Evolutionary conservation across 2,113 vertebrate species (phyloP).

Genomic region (Lipophrys pholis): DNA sequence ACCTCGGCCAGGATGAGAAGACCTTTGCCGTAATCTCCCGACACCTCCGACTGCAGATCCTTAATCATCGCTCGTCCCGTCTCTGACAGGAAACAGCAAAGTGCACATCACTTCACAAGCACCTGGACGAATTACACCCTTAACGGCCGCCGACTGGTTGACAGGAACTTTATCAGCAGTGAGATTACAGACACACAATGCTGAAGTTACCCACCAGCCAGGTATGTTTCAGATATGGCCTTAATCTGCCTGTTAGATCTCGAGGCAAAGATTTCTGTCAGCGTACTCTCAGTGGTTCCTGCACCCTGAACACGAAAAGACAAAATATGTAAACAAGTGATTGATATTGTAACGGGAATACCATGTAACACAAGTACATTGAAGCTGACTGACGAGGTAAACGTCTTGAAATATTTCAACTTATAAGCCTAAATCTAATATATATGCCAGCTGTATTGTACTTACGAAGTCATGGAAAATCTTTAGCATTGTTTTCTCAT

Average conservation of each 20-base stretch:
- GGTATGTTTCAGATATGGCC: constrained; percentile 84
- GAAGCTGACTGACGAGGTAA: not conserved
- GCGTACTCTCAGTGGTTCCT: constrained; percentile 84
- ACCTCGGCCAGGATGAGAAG: constrained; percentile 89
- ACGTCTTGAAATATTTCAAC: too few species aligned
- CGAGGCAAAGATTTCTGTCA: constrained; percentile 90
- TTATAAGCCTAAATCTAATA: too few species aligned
- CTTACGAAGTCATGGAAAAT: too few species aligned
- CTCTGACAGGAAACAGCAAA: constrained; percentile 66
- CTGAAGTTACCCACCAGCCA: constrained; percentile 78
- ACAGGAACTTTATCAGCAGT: not conserved
- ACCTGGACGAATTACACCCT: not conserved
- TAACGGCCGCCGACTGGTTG: not conserved
- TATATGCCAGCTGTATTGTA: too few species aligned
- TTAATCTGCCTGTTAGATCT: constrained; percentile 87
- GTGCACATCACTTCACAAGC: not conserved
- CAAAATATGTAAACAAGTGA: too few species aligned
- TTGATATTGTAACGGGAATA: not conserved
- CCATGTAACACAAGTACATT: not conserved
- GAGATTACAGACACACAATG: not conserved
- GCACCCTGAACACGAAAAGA: constrained; percentile 76
- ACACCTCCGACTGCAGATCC: constrained; percentile 86
- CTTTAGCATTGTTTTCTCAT: too few species aligned
- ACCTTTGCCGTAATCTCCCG: constrained; percentile 86
- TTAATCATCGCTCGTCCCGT: constrained; percentile 82